Evolutionary conservation across 2,113 vertebrate genomes (phyloP), one percentile per base, ranked within the genome.

Genomic region (Indri indri): DNA sequence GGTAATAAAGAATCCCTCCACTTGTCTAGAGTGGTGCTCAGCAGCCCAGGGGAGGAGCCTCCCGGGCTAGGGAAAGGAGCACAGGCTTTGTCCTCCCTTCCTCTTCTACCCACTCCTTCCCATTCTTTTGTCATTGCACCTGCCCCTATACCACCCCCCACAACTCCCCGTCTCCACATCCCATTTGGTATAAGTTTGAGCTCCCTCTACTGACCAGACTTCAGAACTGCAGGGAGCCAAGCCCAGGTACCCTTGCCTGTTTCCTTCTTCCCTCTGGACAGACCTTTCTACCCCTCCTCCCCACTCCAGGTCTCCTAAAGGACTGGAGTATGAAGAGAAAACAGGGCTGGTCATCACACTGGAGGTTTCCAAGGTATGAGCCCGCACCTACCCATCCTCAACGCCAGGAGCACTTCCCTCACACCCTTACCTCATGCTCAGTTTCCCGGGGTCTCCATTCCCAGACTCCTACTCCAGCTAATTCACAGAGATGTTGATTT

Each of bases 401-500:
- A 77, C 14, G 3, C 23, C 65, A 54, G 45, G 74, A 66, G 22
- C 57, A 34, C 30, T 90, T 66, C 47, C 40, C 42, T 87, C 23
- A 61, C 12, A 70, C 13, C 4, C 96, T 97, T 27, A 96, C 97
- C 88, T 81, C 40, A 94, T 25, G 74, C 52, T 34, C 65, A 9
- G 22, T 70, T 86, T 89, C 14, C 61, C 20, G 40, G 7, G 1
- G 0, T 40, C 88, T 94, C 89, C 63, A 79, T 52, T 86, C 59
- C 45, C 52, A 88, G 54, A 77, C 59, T 91, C 32, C 40, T 77
- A 65, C 40, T 96, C 47, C 95, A 91, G 61, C 79, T 98, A 99
- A 85, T 98, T 99, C 74, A 98, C 98, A 40, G 99, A 99, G 93
- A 99, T 98, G 96, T 98, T 99, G 96, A 98, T 98, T 97, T 98